phyloP scores from a whole-genome alignment of 2,888 invertebrate genomes.

The Heteromyza rotundicornis region DNA sequence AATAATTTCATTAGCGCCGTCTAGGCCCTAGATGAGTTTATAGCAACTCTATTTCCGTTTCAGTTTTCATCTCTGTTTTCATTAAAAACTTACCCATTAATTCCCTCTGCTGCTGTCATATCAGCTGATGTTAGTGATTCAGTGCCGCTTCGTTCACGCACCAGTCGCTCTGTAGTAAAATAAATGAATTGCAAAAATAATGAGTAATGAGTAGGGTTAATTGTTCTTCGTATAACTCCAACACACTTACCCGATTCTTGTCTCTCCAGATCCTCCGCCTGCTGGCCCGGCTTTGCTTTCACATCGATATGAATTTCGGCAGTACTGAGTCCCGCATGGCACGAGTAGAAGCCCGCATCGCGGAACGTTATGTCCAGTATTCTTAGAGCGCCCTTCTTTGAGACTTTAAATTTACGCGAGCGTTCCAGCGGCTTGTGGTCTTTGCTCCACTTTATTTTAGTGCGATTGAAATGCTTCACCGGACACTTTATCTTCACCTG shows the following conservation, averaged over 20 bases:
- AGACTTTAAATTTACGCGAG: slow-evolving; percentile 84
- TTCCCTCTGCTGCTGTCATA: slow-evolving; percentile 53
- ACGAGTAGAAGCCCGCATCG: slow-evolving; percentile 86
- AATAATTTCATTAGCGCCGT: no score
- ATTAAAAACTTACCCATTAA: slow-evolving; percentile 57
- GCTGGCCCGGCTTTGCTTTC: slow-evolving; percentile 80
- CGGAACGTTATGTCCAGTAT: slow-evolving; percentile 81
- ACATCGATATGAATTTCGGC: slow-evolving; percentile 83
- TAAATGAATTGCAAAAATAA: no score
- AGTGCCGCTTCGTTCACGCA: slow-evolving; percentile 58
- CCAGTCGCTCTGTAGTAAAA: slow-evolving; percentile 58
- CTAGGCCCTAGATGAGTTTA: no score
- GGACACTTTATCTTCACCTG: slow-evolving; percentile 94
- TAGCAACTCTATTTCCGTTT: no score
- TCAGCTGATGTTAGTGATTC: slow-evolving; percentile 61
- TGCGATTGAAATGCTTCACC: slow-evolving; percentile 79
- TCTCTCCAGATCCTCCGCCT: slow-evolving; percentile 77
- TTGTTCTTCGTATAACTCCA: no score
- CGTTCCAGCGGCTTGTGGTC: slow-evolving; percentile 80
- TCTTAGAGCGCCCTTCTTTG: slow-evolving; percentile 88
- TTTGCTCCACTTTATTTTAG: slow-evolving; percentile 88
- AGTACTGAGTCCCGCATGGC: slow-evolving; percentile 81
- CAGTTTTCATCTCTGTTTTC: no score
- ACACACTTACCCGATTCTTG: slow-evolving; percentile 62
- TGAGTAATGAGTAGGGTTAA: no score